Base-by-base conservation (phyloP, 1,140 invertebrate species). In the Lucilia sericata region DNA sequence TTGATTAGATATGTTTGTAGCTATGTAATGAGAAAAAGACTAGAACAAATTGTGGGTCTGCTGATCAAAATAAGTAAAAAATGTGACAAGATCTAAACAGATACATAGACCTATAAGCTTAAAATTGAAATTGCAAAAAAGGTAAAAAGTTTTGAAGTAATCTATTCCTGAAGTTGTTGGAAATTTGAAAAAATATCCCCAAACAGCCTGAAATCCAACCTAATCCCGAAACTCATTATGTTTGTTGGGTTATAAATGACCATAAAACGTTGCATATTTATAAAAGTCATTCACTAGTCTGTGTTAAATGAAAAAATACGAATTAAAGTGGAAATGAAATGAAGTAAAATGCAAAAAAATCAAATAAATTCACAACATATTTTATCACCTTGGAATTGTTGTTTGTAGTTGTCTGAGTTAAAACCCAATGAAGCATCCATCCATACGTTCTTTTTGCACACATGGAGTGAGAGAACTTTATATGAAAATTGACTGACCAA, bases 281-380 rank as follows among this genome's bases (percentile, higher is more conserved):
- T 80, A 80, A 49, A 80, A 49, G 42, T 51, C 42, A 51, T 80
- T 51, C n/a, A 13, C 42, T 51, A 49, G 47, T 49, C 42, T 80
- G 42, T 80, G 76, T 14, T 47, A 80, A 80, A 80, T 80, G 76
- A 80, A 80, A 80, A 80, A 80, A 49, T 21, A 70, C 65, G 19
- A 80, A 80, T 49, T 80, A 80, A 80, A 80, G 42, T 80, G 76
- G 76, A 80, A 80, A 49, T 80, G 76, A 80, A 80, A 80, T 80
- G 19, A 49, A 80, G 42, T 49, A 80, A 80, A 80, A 49, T 49
- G 30, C 42, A 21, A 80, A 49, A 80, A 80, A 49, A 80, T 80
- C 42, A 51, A 51, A 80, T 80, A 80, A 80, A 80, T 80, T 51
- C 76, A 80, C 76, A 49, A 80, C 42, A 80, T 51, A 80, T 80